phyloP scores from a whole-genome alignment of 2,113 vertebrate species.

The Eolophus roseicapilla region DNA sequence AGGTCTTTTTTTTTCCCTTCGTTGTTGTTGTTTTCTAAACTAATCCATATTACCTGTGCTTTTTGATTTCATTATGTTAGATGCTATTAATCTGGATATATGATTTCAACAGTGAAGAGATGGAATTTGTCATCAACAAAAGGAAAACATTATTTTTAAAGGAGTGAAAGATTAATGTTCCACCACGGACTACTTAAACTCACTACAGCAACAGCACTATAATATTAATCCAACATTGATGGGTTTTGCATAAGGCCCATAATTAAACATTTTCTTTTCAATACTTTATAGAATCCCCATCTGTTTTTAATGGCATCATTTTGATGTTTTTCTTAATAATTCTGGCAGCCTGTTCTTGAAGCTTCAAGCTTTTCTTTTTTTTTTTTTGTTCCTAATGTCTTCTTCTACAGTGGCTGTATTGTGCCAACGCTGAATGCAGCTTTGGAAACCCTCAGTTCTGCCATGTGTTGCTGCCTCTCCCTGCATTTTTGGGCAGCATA shows the following conservation, averaged over 20 bases:
- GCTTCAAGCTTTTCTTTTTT: slow-evolving; percentile 71
- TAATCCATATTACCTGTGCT: slow-evolving; percentile 73
- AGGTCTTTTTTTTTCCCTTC: not conserved
- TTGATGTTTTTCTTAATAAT: slow-evolving; percentile 82
- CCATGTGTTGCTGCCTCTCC: not conserved
- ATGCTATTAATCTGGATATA: slow-evolving; percentile 74
- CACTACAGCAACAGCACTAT: slow-evolving; percentile 72
- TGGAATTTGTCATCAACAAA: slow-evolving; percentile 81
- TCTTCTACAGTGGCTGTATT: slow-evolving; percentile 77
- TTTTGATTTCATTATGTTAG: slow-evolving; percentile 73
- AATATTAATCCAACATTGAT: slow-evolving; percentile 80
- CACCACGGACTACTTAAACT: slow-evolving; percentile 78
- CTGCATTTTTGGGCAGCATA: not conserved
- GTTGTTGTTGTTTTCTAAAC: slow-evolving; percentile 67
- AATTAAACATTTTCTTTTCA: slow-evolving; percentile 86
- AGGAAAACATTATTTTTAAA: slow-evolving; percentile 83
- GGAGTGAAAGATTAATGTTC: slow-evolving; percentile 79
- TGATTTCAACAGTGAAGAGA: slow-evolving; percentile 79
- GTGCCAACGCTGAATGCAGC: slow-evolving; percentile 67
- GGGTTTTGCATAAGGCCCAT: slow-evolving; percentile 81
- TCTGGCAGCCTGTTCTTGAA: slow-evolving; percentile 76
- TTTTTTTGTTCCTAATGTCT: slow-evolving; percentile 77
- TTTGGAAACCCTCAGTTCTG: slow-evolving; percentile 8
- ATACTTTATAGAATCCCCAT: slow-evolving; percentile 81
- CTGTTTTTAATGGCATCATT: slow-evolving; percentile 84